phyloP scores from a whole-genome alignment of 2,797 vertebrate species.

The Echeneis naucrates region DNA sequence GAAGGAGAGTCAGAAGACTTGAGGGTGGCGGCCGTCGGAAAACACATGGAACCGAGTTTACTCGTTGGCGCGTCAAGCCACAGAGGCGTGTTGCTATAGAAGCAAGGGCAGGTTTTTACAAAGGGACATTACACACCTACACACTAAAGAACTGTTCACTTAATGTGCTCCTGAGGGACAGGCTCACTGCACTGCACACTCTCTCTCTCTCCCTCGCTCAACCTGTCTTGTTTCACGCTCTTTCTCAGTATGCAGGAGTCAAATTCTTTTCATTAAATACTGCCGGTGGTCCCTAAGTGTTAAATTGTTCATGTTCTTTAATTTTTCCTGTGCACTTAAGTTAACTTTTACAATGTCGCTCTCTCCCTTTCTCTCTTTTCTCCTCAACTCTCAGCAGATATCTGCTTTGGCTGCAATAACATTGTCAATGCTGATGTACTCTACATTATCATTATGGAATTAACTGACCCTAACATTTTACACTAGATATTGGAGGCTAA shows the following conservation, averaged over 20 bases:
- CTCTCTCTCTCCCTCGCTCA: constrained; percentile 25
- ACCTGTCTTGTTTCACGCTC: constrained; percentile 41
- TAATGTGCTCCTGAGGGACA: constrained; percentile 75
- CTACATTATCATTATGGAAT: constrained; percentile 36
- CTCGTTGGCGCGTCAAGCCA: constrained; percentile 55
- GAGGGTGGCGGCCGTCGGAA: constrained; percentile 59
- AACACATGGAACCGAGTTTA: constrained; percentile 58
- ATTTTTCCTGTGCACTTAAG: constrained; percentile 66
- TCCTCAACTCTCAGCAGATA: constrained; percentile 33
- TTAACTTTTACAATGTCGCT: constrained; percentile 60
- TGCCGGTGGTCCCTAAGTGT: constrained; percentile 65
- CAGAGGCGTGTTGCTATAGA: constrained; percentile 79
- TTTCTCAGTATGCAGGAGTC: constrained; percentile 63
- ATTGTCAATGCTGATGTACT: constrained; percentile 18
- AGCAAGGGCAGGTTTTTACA: constrained; percentile 78
- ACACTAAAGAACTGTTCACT: constrained; percentile 80
- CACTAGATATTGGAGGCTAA: constrained; percentile 33
- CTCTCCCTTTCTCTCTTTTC: constrained; percentile 34
- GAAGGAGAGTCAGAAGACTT: constrained; percentile 70
- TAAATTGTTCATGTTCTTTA: constrained; percentile 79
- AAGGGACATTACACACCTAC: constrained; percentile 83
- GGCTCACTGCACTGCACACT: constrained; percentile 63
- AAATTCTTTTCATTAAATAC: constrained; percentile 75
- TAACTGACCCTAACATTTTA: constrained; percentile 31
- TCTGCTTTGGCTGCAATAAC: constrained; percentile 39